phyloP scores from a whole-genome alignment of 2,888 invertebrate genomes.

The Pristionchus arcanus region DNA sequence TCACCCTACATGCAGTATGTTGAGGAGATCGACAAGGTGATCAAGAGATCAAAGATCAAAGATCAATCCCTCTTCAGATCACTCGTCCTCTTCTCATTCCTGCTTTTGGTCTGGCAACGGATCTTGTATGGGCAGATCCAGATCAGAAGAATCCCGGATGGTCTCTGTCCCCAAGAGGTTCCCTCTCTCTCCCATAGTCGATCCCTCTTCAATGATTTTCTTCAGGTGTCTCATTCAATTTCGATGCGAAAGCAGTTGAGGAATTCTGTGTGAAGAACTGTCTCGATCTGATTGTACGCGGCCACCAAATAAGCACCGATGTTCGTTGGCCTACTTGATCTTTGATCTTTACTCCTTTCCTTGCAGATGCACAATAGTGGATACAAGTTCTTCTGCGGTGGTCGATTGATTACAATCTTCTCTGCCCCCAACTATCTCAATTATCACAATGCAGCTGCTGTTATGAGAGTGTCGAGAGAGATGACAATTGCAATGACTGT shows the following conservation, averaged over 20 bases:
- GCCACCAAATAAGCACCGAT: slow-evolving; percentile 65
- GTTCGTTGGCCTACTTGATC: slow-evolving; percentile 25
- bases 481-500: neutral
- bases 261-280: slow-evolving; percentile 63
- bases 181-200: too few species aligned
- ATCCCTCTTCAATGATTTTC: neutral
- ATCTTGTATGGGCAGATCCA: slow-evolving; percentile 55
- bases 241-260: slow-evolving; percentile 60
- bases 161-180: slow-evolving; percentile 48
- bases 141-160: slow-evolving; percentile 44
- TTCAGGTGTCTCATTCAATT: slow-evolving; percentile 63
- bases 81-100: slow-evolving; percentile 48
- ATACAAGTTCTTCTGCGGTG: slow-evolving; percentile 58
- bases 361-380: slow-evolving; percentile 63
- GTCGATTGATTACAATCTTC: slow-evolving; percentile 64
- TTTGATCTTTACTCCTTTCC: neutral
- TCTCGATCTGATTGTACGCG: slow-evolving; percentile 62
- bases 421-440: slow-evolving; percentile 60
- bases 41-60: neutral
- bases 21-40: slow-evolving; percentile 52
- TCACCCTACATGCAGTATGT: slow-evolving; percentile 50
- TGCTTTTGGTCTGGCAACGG: slow-evolving; percentile 49
- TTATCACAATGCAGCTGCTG: slow-evolving; percentile 62
- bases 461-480: slow-evolving; percentile 50
- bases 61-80: slow-evolving; percentile 19